These are phyloP conservation scores for Tigriopus californicus DNA, from an alignment of 2,888 invertebrate genomes.

Conservation along the genomic window DNA sequence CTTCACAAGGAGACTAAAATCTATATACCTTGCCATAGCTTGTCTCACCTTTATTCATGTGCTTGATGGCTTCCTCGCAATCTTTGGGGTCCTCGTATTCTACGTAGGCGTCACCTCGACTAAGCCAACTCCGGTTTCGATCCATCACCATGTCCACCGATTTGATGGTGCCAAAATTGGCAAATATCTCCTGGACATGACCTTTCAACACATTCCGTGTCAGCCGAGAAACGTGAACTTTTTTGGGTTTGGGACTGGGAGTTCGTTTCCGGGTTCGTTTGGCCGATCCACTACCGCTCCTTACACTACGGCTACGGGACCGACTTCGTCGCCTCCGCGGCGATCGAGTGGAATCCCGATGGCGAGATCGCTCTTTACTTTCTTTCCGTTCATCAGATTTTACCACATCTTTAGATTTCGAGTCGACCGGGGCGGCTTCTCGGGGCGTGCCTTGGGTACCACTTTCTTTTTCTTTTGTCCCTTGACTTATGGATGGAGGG, in stretches of 20 bases:
- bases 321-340: background rate
- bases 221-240: background rate
- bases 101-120: conserved; percentile 68
- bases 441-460: too few species aligned
- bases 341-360: background rate
- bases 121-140: background rate
- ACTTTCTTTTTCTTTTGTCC: too few species aligned
- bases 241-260: background rate
- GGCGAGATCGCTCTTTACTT: too few species aligned
- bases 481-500: too few species aligned
- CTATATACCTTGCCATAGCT: background rate
- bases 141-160: background rate
- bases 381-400: too few species aligned
- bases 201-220: background rate
- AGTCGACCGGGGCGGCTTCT: too few species aligned
- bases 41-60: conserved; percentile 80
- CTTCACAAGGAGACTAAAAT: background rate
- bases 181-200: conserved; percentile 2
- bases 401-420: too few species aligned
- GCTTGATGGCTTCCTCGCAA: conserved; percentile 95
- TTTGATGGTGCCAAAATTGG: background rate
- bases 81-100: conserved; percentile 85
- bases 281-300: background rate
- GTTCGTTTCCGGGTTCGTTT: background rate
- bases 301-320: background rate